Evolutionary conservation across 2,797 vertebrate species (phyloP).

Genomic region (Brachymystax lenok): DNA sequence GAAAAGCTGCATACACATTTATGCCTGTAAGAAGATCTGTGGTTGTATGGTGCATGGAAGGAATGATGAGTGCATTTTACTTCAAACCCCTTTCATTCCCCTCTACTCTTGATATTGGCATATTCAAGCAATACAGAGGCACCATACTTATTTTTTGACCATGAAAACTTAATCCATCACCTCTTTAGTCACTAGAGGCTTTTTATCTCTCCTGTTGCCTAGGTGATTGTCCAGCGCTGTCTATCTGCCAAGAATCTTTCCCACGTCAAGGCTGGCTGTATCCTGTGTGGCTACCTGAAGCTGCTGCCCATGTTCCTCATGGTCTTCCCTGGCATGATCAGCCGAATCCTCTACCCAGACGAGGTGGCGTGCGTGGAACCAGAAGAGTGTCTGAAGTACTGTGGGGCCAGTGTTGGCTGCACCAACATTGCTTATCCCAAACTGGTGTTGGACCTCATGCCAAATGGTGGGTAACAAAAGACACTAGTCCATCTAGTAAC

Average conservation of each 20-base stretch:
- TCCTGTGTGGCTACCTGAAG: slow-evolving; percentile 93
- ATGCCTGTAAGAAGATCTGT: neutral
- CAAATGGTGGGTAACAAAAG: slow-evolving; percentile 78
- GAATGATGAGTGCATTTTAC: neutral
- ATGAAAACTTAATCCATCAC: neutral
- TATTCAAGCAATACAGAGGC: neutral
- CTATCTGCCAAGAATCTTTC: slow-evolving; percentile 92
- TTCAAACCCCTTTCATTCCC: neutral
- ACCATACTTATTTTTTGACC: neutral
- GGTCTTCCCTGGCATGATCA: slow-evolving; percentile 97
- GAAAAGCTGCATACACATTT: neutral
- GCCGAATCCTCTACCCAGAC: slow-evolving; percentile 90
- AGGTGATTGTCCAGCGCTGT: slow-evolving; percentile 97
- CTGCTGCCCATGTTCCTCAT: slow-evolving; percentile 93
- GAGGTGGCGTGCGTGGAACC: slow-evolving; percentile 86
- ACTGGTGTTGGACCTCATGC: slow-evolving; percentile 93
- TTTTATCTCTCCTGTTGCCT: neutral
- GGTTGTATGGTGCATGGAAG: neutral
- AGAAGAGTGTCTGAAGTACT: slow-evolving; percentile 68
- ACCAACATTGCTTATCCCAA: slow-evolving; percentile 92
- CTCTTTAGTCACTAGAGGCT: neutral
- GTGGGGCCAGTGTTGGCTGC: slow-evolving; percentile 86
- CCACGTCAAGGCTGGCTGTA: slow-evolving; percentile 90
- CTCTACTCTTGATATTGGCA: neutral
- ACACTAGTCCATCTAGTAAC: neutral